Evolutionary conservation across 2,888 invertebrate genomes (phyloP).

Genomic region (Phalangium opilio): DNA sequence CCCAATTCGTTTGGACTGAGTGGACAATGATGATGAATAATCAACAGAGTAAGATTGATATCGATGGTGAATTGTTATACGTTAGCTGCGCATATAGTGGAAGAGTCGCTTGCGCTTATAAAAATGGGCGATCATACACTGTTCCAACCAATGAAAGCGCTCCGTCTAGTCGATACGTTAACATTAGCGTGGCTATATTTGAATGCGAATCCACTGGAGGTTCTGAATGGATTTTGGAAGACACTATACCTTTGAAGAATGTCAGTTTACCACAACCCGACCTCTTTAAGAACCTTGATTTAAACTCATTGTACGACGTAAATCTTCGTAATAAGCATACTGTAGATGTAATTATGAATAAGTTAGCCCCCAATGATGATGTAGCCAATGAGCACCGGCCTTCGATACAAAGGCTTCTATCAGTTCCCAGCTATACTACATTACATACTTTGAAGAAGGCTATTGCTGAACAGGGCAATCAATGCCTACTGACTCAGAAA

Average conservation of each 20-base stretch:
- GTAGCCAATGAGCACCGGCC: constrained; percentile 13
- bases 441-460: constrained; percentile 70
- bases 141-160: constrained; percentile 52
- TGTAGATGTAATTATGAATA: constrained; percentile 17
- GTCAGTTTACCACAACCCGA: constrained; percentile 46
- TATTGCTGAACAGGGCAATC: constrained; percentile 80
- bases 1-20: constrained; percentile 60
- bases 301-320: constrained; percentile 18
- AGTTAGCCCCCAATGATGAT: constrained; percentile 16
- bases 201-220: constrained; percentile 98
- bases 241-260: constrained; percentile 83
- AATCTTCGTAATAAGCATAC: constrained; percentile 19
- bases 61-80: constrained; percentile 60
- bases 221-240: constrained; percentile 75
- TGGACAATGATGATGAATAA: constrained; percentile 62
- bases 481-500: constrained; percentile 76
- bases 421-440: constrained; percentile 80
- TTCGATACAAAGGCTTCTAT: constrained; percentile 43
- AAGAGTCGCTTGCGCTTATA: constrained; percentile 91
- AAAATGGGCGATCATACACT: constrained; percentile 77
- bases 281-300: constrained; percentile 12
- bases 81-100: constrained; percentile 97
- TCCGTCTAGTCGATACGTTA: constrained; percentile 66
- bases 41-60: constrained; percentile 47
- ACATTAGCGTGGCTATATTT: constrained; percentile 86